Conservation (phyloP, 37 sponge, comb jelly and placozoan genomes). For the Aphrocallistes beatrix region DNA sequence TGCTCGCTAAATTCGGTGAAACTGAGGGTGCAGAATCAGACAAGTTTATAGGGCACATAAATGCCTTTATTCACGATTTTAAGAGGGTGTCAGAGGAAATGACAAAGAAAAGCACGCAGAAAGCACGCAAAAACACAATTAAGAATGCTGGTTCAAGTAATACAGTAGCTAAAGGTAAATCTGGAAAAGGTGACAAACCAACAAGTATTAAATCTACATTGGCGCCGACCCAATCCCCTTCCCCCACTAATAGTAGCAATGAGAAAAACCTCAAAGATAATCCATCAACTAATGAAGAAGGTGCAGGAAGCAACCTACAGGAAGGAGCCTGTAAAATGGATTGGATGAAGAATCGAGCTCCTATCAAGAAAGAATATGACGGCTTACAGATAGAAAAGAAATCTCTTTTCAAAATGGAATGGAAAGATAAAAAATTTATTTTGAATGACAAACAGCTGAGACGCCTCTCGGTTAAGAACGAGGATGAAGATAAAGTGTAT, state of each 20-base stretch:
- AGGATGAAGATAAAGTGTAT: not conserved
- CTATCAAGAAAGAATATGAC: not conserved
- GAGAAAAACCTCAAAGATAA: no score
- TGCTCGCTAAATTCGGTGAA: not conserved
- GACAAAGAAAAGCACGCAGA: not conserved
- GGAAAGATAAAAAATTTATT: not conserved
- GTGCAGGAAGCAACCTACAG: not conserved
- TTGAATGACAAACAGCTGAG: conserved; percentile 10
- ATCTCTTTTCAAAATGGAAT: not conserved
- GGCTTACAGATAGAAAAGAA: not conserved
- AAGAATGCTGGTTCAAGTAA: no score
- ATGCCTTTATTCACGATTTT: conserved; percentile 11
- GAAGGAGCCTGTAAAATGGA: not conserved
- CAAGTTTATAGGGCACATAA: not conserved
- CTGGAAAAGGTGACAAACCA: no score
- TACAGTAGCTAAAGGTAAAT: no score
- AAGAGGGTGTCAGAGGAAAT: not conserved
- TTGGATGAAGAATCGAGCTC: not conserved
- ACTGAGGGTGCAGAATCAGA: not conserved
- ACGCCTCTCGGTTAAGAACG: not conserved
- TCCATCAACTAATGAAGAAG: no score
- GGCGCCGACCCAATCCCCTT: no score
- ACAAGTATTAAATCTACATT: no score
- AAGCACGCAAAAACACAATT: no score
- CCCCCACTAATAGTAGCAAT: no score